Conservation (phyloP, 2,113 vertebrate species). For the Heliornis fulica region DNA sequence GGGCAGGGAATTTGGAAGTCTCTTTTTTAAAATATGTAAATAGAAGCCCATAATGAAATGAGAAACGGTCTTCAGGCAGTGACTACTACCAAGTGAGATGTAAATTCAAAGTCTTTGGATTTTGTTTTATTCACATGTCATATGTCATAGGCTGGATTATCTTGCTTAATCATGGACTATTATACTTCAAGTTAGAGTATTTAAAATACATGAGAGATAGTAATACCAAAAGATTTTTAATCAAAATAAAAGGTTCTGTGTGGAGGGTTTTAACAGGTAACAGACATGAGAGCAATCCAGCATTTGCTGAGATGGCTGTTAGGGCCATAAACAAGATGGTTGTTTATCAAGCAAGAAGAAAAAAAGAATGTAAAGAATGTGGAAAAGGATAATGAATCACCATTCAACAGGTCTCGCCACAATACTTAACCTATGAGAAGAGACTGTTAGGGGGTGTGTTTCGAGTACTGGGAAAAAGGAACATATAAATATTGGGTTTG, state of each 20-base stretch:
- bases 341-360: no score
- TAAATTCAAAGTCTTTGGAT: not conserved
- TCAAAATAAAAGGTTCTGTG: not conserved
- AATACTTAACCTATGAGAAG: no score
- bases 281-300: no score
- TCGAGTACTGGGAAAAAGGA: no score
- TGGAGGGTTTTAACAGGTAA: no score
- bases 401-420: no score
- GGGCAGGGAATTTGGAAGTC: not conserved
- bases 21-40: not conserved
- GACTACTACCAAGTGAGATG: not conserved
- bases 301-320: no score
- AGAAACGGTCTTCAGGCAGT: not conserved
- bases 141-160: not conserved
- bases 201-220: not conserved
- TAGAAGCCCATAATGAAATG: not conserved
- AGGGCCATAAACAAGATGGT: no score
- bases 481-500: no score
- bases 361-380: no score
- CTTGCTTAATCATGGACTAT: not conserved
- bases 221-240: not conserved
- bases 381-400: no score
- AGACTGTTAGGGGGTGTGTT: no score
- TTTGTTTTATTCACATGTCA: not conserved
- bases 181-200: not conserved